A percentile compares a stretch with the other conserved stretches of the same genome.
phyloP scores from a whole-genome alignment of 2,113 vertebrate genomes.

The Scartelaos histophorus region DNA sequence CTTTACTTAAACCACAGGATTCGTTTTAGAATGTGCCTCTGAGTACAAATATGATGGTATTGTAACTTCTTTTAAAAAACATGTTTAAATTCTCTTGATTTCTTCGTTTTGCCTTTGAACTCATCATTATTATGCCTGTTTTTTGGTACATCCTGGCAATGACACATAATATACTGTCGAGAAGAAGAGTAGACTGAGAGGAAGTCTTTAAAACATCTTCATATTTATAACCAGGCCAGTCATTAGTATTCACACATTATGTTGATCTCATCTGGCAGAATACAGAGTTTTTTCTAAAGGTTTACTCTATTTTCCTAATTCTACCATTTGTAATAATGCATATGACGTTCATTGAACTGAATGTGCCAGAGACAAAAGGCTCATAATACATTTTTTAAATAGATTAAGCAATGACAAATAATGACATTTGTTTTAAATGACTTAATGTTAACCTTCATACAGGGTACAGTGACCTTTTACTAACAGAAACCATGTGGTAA shows the following conservation, averaged over 20 bases:
- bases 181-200: not conserved
- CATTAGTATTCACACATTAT: not conserved
- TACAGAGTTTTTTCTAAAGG: not conserved
- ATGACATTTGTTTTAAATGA: not conserved
- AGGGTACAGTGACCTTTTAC: too few species aligned
- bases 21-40: slow-evolving; percentile 25
- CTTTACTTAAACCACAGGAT: slow-evolving; percentile 12
- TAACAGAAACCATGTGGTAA: not conserved
- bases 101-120: not conserved
- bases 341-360: not conserved
- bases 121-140: too few species aligned
- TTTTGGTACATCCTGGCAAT: not conserved
- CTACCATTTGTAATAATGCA: not conserved
- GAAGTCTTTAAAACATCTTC: not conserved
- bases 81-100: too few species aligned
- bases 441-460: not conserved
- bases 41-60: not conserved
- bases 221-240: not conserved
- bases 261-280: not conserved
- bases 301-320: not conserved
- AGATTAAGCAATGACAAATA: not conserved
- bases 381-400: not conserved
- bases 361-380: not conserved
- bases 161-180: not conserved
- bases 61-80: not conserved